Evolutionary conservation across 2,797 vertebrate species (phyloP), one percentile per base, ranked within the genome.

Genomic region (Aulostomus chinensis): DNA sequence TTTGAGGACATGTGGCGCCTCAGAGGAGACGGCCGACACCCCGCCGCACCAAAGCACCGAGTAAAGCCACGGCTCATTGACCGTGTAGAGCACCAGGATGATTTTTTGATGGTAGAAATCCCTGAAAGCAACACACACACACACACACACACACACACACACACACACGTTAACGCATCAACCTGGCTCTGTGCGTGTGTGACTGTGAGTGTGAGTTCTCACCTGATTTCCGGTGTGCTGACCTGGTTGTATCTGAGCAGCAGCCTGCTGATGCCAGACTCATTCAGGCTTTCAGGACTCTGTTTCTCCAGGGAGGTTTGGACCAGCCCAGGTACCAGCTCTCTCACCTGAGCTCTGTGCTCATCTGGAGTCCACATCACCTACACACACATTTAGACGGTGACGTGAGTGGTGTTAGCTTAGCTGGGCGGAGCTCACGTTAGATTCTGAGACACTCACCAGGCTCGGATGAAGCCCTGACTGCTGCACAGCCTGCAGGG

Each of bases 11-110:
- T 95, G 93, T 3, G 94, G 81, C 20, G 92, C 94, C 83, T 98
- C 94, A 0, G 97, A 97, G 5, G 95, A 96, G 63, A 99, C 93
- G 0, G 95, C 92, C 0, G 91, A 87, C 7, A 95, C 94, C 0
- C 94, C 95, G 0, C 94, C 90, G 2, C 97, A 99, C 97, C 97
- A 99, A 18, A 98, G 90, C 83, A 97, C 80, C 0, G 97, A 99
- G 86, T 90, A 99, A 0, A 99, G 88, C 97, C 97, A 99, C 0
- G 95, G 95, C 7, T 94, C 89, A 0, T 99, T 98, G 84, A 99
- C 92, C 0, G 89, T 91, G 87, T 93, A 94, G 24, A 97, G 90
- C 15, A 94, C 96, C 57, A 98, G 83, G 2, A 91, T 94, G 70
- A 98, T 82, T 64, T 96, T 95, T 7, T 84, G 89, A 25, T 78